Evolutionary conservation across 2,888 invertebrate species (phyloP).

Genomic region (Galeopsomyia nigrocyanea): DNA sequence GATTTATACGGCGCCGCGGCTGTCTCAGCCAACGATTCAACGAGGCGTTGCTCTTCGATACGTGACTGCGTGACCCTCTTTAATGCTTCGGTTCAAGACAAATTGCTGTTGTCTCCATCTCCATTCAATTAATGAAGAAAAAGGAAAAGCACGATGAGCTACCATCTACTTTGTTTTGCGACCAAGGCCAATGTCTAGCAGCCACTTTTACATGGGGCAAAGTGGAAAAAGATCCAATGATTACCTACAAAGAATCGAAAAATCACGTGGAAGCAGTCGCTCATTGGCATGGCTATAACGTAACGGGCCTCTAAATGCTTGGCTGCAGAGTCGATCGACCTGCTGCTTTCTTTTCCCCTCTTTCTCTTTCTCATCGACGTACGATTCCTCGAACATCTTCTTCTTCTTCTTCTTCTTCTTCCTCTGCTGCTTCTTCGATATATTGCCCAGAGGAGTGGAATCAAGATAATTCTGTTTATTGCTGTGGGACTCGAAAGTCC

Average conservation of each 20-base stretch:
- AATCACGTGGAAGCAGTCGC: slow-evolving; percentile 64
- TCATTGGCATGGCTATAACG: slow-evolving; percentile 56
- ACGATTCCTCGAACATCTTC: slow-evolving; percentile 39
- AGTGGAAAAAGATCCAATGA: slow-evolving; percentile 58
- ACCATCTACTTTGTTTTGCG: too few relatives aligned
- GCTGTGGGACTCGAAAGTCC: slow-evolving; percentile 20
- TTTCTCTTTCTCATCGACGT: background rate
- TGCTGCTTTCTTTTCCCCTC: background rate
- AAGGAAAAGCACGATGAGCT: background rate
- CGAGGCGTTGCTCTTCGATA: background rate
- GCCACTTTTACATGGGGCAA: slow-evolving; percentile 26
- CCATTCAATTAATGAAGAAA: slow-evolving; percentile 1
- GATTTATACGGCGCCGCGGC: slow-evolving; percentile 48
- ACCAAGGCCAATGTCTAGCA: too few relatives aligned
- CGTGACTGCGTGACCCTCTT: slow-evolving; percentile 9
- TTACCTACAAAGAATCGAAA: slow-evolving; percentile 62
- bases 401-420: slow-evolving; percentile 38
- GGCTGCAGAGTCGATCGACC: slow-evolving; percentile 33
- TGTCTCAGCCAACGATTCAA: background rate
- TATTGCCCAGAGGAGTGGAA: slow-evolving; percentile 5
- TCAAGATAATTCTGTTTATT: slow-evolving; percentile 34
- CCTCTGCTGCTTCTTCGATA: too few relatives aligned
- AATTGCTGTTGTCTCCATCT: slow-evolving; percentile 3
- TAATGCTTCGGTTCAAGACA: background rate
- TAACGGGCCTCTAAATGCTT: slow-evolving; percentile 20